Evolutionary conservation across 2,113 vertebrate species (phyloP), one percentile per base, ranked within the genome.

Genomic region (Eolophus roseicapilla): DNA sequence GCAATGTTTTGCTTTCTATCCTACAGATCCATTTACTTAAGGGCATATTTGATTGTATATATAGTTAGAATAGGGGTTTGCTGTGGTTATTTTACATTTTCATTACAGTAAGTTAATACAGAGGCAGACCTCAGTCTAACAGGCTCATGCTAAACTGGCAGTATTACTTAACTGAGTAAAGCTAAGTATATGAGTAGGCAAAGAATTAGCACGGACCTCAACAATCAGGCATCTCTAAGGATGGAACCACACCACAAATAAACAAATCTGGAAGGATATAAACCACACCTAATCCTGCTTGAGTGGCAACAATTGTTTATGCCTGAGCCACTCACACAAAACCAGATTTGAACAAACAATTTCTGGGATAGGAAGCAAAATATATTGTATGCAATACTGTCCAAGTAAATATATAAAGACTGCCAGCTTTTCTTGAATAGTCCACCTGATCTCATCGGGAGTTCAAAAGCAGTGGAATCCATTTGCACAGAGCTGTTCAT

Each of bases 41-140:
- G 83, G 95, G 83, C 31, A 39, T 85, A 70, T 92, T 94, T 94
- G 92, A 96, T 95, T 89, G 86, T 93, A 27, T 59, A 35, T 80
- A 43, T 87, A 77, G 69, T 73, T 93, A 77, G 65, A 82, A 62
- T 33, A 85, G 23, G 27, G 49, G 49, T 59, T 92, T 84, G 33
- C 92, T 86, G 44, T 65, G 62, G 70, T 73, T 96, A 83, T 92
- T 96, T 95, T 91, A 91, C 86, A 94, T 93, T 95, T 95, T 84
- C 91, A 92, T 96, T 88, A 81, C 92, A 71, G 41, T 57, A 62
- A 93, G 31, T 91, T 96, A 82, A 78, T 86, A 68, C 55, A 73
- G 82, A 94, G 43, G 67, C 64, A 94, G 67, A 64, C 37, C 70
- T 88, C 73, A 60, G 10, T 49, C 80, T 60, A 76, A 60, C 37